These are phyloP conservation scores for Drosophila paramelanica DNA, from an alignment of 2,888 invertebrate genomes.

Conservation along the genomic window DNA sequence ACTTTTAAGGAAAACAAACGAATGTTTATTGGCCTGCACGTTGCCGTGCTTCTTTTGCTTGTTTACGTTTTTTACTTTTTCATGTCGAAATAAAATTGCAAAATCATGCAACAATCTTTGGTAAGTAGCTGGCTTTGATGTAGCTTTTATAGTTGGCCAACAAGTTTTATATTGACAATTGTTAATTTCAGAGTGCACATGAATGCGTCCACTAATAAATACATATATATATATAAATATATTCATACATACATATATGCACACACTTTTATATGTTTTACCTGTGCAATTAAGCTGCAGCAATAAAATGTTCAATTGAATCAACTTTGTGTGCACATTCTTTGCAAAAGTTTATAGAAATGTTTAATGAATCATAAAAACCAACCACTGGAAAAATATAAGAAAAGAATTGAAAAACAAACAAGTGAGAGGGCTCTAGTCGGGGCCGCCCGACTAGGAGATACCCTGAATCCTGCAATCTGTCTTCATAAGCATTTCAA, in stretches of 20 bases:
- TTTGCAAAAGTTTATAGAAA: too few relatives aligned
- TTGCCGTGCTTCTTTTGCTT: not conserved
- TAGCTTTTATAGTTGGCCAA: not conserved
- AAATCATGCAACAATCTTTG: not conserved
- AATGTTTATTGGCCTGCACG: slow-evolving; percentile 1
- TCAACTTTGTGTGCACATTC: slow-evolving; percentile 2
- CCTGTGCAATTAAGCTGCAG: slow-evolving; percentile 13
- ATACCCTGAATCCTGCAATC: too few relatives aligned
- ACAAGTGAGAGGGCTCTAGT: too few relatives aligned
- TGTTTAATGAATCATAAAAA: too few relatives aligned
- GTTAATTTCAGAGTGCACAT: not conserved
- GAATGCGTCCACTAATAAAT: not conserved
- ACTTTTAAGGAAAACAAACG: not conserved
- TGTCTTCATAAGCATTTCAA: too few relatives aligned
- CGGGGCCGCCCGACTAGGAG: too few relatives aligned
- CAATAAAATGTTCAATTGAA: slow-evolving; percentile 39
- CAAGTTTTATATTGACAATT: not conserved
- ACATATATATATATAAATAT: not conserved
- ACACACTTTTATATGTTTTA: not conserved
- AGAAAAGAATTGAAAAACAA: too few relatives aligned
- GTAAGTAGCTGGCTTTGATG: not conserved
- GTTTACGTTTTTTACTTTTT: not conserved
- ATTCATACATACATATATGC: not conserved
- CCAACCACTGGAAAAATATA: too few relatives aligned
- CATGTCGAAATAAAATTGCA: too few relatives aligned